Base-by-base conservation (phyloP, 2,113 vertebrate genomes). In the Podarcis cretensis region DNA sequence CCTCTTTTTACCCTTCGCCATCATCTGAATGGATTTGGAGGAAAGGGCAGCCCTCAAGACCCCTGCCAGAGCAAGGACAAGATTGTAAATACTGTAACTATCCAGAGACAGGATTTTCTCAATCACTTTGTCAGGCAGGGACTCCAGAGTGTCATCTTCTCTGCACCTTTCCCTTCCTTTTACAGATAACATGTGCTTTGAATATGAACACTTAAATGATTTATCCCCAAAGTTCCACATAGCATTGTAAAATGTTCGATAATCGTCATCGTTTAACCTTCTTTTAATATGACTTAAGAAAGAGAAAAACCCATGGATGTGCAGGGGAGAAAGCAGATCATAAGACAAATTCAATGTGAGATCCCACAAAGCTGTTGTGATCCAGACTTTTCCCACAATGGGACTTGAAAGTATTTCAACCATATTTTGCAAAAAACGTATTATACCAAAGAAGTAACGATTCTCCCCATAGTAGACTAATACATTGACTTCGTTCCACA, bases 341-440 rank as follows among this genome's bases (percentile, higher is more conserved):
- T 35, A 5, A 18, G 32, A 75, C 18, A 75, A 16, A 1, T 3
- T 75, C 16, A 20, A 4, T 18, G n/a, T 35, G 73, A 35, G 14
- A 30, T 75, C 73, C 73, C 32, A 35, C 73, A 75, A 35, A 35
- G 73, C 73, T 16, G 73, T 75, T 27, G 73, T 35, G 73, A 75
- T 35, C 73, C 73, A 75, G n/a, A 75, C 5, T 35, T 75, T 75
- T 4, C 32, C 73, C 32, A 2, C 4, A 14, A 27, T 35, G 16
- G 13, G n/a, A 1, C 2, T 3, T 73, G 1, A 3, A 25, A 3
- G 1, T 12, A 6, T 30, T 30, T 30, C 1, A 48, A 48, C 43
- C 7, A 48, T 48, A 1, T 9, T 9, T 48, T 8, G 43, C 8
- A 48, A 48, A 48, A 1, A 8, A 48, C 0, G 7, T 48, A 48